Percentiles rank a stretch among this genome's conserved stretches.
phyloP scores from a whole-genome alignment of 2,888 invertebrate species.

The Amblyteles armatorius region DNA sequence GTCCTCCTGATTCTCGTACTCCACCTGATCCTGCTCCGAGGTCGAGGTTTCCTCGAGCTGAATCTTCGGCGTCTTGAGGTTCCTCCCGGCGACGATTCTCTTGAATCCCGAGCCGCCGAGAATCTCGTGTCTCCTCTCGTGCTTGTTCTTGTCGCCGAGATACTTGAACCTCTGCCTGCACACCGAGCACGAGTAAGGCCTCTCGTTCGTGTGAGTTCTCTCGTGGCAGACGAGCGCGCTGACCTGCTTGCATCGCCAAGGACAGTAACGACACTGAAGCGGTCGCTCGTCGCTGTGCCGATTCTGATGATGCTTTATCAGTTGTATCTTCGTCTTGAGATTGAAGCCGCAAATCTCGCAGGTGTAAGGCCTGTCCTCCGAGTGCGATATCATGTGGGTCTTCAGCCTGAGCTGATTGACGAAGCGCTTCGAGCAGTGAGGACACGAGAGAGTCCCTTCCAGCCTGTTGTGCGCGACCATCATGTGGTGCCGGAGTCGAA shows the following conservation, averaged over 20 bases:
- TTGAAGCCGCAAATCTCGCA: constrained; percentile 83
- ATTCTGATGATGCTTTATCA: constrained; percentile 83
- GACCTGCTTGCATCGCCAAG: constrained; percentile 83
- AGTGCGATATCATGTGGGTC: constrained; percentile 83
- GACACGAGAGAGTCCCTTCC: constrained; percentile 82
- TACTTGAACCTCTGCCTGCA: constrained; percentile 83
- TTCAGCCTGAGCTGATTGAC: constrained; percentile 82
- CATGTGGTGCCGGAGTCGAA: constrained; percentile 82
- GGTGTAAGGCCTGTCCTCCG: constrained; percentile 81
- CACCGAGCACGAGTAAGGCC: constrained; percentile 82
- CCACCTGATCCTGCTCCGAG: constrained; percentile 77
- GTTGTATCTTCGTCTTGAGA: constrained; percentile 82
- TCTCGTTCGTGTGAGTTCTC: constrained; percentile 83
- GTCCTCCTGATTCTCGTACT: constrained; percentile 69
- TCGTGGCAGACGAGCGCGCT: constrained; percentile 84
- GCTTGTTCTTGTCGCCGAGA: constrained; percentile 83
- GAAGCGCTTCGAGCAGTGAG: constrained; percentile 82
- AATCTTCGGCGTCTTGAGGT: constrained; percentile 73
- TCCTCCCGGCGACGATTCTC: constrained; percentile 80
- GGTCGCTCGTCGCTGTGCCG: constrained; percentile 83
- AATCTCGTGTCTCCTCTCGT: constrained; percentile 82
- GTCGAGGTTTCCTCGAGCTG: constrained; percentile 73
- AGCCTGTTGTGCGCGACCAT: constrained; percentile 81
- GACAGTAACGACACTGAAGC: constrained; percentile 81
- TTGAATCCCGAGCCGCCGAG: constrained; percentile 83